Conservation (phyloP, 2,113 vertebrate genomes). For the Microtus montanus region DNA sequence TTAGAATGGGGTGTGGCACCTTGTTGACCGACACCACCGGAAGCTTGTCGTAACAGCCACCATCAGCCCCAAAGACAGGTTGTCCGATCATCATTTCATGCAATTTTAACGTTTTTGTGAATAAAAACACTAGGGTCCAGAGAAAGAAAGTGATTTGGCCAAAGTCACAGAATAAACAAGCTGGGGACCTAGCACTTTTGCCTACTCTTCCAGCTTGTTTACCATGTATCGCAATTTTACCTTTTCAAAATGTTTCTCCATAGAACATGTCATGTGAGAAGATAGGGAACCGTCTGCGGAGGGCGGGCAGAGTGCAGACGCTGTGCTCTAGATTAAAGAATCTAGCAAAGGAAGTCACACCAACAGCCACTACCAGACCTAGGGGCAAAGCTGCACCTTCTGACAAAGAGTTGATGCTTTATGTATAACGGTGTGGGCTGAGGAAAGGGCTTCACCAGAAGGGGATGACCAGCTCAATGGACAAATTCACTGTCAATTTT, state of each 20-base stretch:
- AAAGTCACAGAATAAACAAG: background rate
- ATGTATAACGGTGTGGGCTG: background rate
- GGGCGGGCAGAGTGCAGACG: background rate
- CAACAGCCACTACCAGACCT: background rate
- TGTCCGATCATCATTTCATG: background rate
- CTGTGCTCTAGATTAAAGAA: constrained; percentile 8
- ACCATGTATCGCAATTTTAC: background rate
- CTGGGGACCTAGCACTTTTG: background rate
- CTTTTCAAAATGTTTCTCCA: constrained; percentile 7
- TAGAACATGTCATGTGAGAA: background rate
- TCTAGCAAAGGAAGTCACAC: background rate
- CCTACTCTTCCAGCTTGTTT: background rate
- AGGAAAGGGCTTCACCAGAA: background rate
- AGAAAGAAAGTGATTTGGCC: background rate
- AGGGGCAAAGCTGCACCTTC: background rate
- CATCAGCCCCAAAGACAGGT: background rate
- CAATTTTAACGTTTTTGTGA: background rate
- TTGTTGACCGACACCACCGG: background rate
- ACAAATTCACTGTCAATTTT: background rate
- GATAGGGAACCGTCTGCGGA: background rate
- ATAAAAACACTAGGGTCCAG: background rate
- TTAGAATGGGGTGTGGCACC: fast-evolving
- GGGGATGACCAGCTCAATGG: background rate
- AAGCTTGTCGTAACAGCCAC: background rate
- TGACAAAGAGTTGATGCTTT: background rate